Percentiles rank a stretch among this genome's conserved stretches.
phyloP scores from a whole-genome alignment of 1,140 invertebrate species.

The Cheumatopsyche charites region DNA sequence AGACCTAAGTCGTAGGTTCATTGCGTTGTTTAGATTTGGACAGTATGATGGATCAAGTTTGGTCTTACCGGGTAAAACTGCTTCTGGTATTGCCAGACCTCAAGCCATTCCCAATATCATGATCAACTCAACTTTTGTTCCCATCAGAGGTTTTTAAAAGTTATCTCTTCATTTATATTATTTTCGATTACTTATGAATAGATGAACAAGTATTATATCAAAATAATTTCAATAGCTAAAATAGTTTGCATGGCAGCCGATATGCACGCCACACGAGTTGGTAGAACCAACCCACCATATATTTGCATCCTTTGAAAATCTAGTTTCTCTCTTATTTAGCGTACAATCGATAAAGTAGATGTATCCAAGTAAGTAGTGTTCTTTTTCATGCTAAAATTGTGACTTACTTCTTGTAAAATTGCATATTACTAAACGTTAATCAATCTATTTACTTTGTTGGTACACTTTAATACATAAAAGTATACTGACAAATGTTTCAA shows the following conservation, averaged over 20 bases:
- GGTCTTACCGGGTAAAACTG: conserved; percentile 40
- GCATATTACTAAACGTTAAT: too few species aligned
- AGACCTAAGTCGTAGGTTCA: conserved; percentile 49
- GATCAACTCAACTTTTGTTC: conserved; percentile 47
- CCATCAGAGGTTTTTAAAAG: conserved; percentile 46
- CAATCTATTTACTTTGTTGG: too few species aligned
- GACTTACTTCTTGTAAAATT: too few species aligned
- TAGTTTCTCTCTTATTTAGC: neutral
- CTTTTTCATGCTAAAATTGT: conserved; percentile 21
- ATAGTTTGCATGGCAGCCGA: conserved; percentile 48
- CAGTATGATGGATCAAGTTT: conserved; percentile 46
- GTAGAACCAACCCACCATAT: conserved; percentile 43
- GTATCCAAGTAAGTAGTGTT: neutral
- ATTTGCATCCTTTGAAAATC: conserved; percentile 36
- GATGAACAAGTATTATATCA: conserved; percentile 36
- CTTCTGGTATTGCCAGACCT: conserved; percentile 44
- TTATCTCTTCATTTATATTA: conserved; percentile 45
- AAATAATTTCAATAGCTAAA: conserved; percentile 43
- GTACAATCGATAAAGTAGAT: neutral
- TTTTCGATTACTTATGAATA: conserved; percentile 29
- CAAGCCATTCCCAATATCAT: conserved; percentile 47
- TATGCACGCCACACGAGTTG: conserved; percentile 46
- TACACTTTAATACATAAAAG: neutral
- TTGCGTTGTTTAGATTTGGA: conserved; percentile 49
- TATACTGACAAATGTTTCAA: too few species aligned